Percentiles rank a stretch among this genome's conserved stretches.
phyloP scores from a whole-genome alignment of 1,140 invertebrate species.

The Trachymyrmex cornetzi region DNA sequence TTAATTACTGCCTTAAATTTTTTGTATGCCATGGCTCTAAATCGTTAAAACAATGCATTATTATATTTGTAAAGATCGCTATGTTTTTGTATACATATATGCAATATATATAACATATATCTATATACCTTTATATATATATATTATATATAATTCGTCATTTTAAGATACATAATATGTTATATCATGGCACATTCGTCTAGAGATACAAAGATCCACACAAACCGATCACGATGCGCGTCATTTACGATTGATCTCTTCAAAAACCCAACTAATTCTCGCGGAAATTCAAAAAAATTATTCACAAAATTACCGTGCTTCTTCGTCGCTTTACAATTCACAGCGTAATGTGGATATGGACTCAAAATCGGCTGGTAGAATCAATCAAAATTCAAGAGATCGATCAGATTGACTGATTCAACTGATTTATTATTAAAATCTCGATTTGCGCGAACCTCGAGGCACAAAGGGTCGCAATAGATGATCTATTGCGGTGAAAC shows the following conservation, averaged over 20 bases:
- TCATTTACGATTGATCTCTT: neutral
- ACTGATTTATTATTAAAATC: neutral
- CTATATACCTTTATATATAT: constrained; percentile 44
- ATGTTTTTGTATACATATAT: constrained; percentile 34
- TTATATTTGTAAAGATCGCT: constrained; percentile 47
- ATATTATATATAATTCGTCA: constrained; percentile 49
- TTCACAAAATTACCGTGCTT: neutral
- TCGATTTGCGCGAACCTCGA: constrained; percentile 2
- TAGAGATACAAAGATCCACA: constrained; percentile 24
- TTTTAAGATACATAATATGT: constrained; percentile 2
- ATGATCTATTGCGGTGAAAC: neutral
- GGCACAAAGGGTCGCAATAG: neutral
- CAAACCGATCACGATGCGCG: constrained; percentile 20
- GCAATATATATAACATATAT: constrained; percentile 73
- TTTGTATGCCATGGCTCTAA: neutral
- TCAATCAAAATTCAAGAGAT: neutral
- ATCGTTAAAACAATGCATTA: constrained; percentile 46
- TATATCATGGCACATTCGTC: constrained; percentile 57
- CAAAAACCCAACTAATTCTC: neutral
- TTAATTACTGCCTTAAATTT: no score
- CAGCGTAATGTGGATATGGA: neutral
- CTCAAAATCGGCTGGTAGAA: neutral
- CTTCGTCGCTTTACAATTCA: neutral
- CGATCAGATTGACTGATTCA: neutral
- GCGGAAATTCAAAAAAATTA: neutral